Base-by-base conservation (phyloP, 2,888 invertebrate species). In the Chymomyza amoena region DNA sequence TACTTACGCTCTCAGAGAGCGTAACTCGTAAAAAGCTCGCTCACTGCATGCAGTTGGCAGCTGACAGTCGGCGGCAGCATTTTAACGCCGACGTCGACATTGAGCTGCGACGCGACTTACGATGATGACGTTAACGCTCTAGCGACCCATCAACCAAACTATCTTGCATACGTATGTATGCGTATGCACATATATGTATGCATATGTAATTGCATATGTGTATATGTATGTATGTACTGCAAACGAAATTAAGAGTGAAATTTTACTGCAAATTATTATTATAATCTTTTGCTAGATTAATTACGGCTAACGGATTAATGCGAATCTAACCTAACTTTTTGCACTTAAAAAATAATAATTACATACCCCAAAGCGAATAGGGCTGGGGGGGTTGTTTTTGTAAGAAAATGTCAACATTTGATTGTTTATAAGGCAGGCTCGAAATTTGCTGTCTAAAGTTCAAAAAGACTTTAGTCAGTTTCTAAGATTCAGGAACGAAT, bases 221-320 rank as follows among this genome's bases (percentile, higher is more conserved):
- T 16, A 39, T n/a, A n/a, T 72, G 62, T 64, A 63, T 66, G 57
- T 64, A 51, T 25, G 25, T 16, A 39, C 15, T 63, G 62, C 56
- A 82, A 84, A 82, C 82, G 84, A 84, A 84, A 84, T 73, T 79
- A 87, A 84, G 85, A 84, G 84, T 84, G 84, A 84, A 84, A 87
- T 84, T 77, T 87, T 71, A 56, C 68, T 64, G 64, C 7, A 45
- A 15, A 45, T 7, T 32, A 32, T 32, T 45, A 45, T 45, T 13
- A 13, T 45, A 45, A 45, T 45, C 10, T 45, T 45, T 45, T 45
- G 39, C 13, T 13, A 45, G 39, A 45, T 4, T 15, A 45, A 45
- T 45, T 45, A 45, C 13, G 59, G 9, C 3, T 10, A 20, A 10
- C n/a, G n/a, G n/a, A n/a, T n/a, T n/a, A n/a, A n/a, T n/a, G n/a